These are phyloP conservation scores for Nansenia antarctica DNA, from an alignment of 2,113 vertebrate species.

Conservation along the genomic window DNA sequence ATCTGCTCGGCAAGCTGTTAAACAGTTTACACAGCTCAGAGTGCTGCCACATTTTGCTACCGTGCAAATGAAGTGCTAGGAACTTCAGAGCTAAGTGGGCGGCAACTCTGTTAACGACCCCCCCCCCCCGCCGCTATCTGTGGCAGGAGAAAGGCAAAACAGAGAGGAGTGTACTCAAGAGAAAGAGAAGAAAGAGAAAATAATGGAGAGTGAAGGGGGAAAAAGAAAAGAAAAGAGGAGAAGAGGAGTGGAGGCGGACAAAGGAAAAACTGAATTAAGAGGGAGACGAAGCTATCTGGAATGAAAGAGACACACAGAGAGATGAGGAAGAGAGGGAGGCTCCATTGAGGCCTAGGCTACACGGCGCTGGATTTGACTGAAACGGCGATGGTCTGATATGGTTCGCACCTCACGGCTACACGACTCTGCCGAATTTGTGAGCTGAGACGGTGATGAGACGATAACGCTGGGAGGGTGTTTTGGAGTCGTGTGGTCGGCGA, in stretches of 20 bases:
- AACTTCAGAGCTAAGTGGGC: conserved; percentile 37
- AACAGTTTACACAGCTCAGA: conserved; percentile 32
- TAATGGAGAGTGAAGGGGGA: not conserved
- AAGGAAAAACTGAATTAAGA: not conserved
- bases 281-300: not conserved
- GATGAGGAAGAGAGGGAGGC: not conserved
- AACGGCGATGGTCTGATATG: too few species aligned
- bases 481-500: too few species aligned
- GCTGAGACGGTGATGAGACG: too few species aligned
- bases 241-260: not conserved
- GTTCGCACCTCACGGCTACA: too few species aligned
- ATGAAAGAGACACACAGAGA: not conserved
- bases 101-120: conserved; percentile 8
- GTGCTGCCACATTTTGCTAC: conserved; percentile 33
- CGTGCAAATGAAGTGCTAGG: conserved; percentile 53
- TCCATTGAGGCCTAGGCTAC: too few species aligned
- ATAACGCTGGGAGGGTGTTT: too few species aligned
- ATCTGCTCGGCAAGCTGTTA: conserved; percentile 22
- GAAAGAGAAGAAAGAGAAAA: not conserved
- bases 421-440: too few species aligned
- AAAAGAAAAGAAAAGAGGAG: conserved; percentile 9
- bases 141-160: not conserved
- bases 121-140: not conserved
- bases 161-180: not conserved
- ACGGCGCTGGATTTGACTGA: too few species aligned